Evolutionary conservation across 2,113 vertebrate genomes (phyloP).

Genomic region (Struthio camelus): DNA sequence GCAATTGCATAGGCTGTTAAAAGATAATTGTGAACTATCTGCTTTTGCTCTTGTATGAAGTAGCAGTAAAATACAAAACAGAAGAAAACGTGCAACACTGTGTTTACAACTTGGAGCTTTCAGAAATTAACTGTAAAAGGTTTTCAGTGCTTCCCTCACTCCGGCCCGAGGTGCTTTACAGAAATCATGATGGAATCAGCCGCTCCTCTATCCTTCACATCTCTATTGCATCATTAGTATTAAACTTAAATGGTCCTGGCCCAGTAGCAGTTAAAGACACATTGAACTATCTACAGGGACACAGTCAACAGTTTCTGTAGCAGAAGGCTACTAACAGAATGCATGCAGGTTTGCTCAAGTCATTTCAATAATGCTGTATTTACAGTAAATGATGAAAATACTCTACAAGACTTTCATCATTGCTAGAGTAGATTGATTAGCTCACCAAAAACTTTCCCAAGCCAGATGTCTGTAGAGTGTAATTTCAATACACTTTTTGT

Average conservation of each 20-base stretch:
- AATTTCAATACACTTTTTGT: not conserved
- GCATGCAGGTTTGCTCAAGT: not conserved
- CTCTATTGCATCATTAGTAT: not conserved
- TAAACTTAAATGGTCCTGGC: not conserved
- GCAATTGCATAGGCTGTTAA: not conserved
- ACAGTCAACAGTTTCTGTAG: not conserved
- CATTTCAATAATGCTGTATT: not conserved
- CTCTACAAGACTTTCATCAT: not conserved
- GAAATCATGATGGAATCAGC: not conserved
- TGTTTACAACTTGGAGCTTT: not conserved
- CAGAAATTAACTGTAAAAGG: not conserved
- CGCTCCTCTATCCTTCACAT: not conserved
- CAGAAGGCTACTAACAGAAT: not conserved
- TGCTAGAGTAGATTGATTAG: not conserved
- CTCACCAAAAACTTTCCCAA: not conserved
- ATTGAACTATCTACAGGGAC: not conserved
- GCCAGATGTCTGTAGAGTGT: not conserved
- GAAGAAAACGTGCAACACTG: not conserved
- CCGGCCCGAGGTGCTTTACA: not conserved
- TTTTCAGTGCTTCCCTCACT: not conserved
- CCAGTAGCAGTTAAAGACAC: not conserved
- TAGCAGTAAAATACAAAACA: not conserved
- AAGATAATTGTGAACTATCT: not conserved
- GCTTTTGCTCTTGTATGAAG: not conserved
- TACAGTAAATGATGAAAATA: not conserved